These are phyloP conservation scores for Hippocampus guttulatus DNA, from an alignment of 2,113 vertebrate genomes.

Conservation along the genomic window DNA sequence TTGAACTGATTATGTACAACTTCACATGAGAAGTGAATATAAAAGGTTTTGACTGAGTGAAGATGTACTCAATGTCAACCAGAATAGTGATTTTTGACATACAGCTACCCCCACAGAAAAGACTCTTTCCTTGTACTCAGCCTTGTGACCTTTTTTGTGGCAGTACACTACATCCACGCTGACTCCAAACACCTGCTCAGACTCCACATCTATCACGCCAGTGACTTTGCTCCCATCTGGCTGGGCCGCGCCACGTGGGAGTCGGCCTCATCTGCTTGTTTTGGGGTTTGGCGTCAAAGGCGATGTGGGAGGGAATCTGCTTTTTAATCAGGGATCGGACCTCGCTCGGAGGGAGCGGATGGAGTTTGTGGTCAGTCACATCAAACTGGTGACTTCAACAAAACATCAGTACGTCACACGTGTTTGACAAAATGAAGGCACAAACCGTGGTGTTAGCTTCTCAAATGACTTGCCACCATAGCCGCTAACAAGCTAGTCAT, in stretches of 20 bases:
- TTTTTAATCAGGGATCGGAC: background rate
- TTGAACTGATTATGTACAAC: background rate
- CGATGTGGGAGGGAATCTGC: background rate
- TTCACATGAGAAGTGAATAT: background rate
- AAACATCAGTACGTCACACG: background rate
- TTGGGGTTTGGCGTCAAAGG: background rate
- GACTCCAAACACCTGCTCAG: slow-evolving; percentile 2
- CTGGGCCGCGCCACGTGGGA: background rate
- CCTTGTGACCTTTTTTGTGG: background rate
- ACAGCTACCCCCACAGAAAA: background rate
- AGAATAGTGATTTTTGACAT: background rate
- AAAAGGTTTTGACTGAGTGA: too few relatives aligned
- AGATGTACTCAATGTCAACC: too few relatives aligned
- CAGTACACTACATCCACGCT: background rate
- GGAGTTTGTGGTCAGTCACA: background rate
- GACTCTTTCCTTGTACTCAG: background rate
- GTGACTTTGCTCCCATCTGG: background rate
- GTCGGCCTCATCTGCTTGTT: background rate
- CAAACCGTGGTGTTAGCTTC: background rate
- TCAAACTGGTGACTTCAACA: background rate
- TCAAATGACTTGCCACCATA: background rate
- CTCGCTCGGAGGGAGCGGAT: background rate
- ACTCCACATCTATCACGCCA: background rate
- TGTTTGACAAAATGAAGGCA: background rate
- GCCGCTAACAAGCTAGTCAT: too few relatives aligned